phyloP scores from a whole-genome alignment of 2,888 invertebrate genomes.

The Lysandra coridon region DNA sequence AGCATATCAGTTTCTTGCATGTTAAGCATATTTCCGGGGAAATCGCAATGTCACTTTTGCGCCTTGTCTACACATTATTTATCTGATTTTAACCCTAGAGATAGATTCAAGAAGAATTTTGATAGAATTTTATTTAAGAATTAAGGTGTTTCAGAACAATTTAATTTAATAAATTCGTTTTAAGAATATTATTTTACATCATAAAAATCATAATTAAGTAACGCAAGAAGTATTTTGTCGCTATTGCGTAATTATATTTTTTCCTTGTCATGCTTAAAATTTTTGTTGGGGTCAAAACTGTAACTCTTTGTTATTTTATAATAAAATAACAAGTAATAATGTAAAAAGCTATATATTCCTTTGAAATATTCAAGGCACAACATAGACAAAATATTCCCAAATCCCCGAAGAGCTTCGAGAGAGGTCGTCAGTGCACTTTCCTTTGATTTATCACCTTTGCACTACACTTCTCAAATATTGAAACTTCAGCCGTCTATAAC shows the following conservation, averaged over 20 bases:
- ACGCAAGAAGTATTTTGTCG: too few species aligned
- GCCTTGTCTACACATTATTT: too few species aligned
- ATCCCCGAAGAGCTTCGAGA: constrained; percentile 22
- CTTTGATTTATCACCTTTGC: constrained; percentile 51
- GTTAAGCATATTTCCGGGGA: background rate
- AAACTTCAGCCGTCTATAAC: constrained; percentile 1
- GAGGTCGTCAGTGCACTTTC: constrained; percentile 34
- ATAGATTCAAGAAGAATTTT: too few species aligned
- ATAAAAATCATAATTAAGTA: too few species aligned
- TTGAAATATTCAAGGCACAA: constrained; percentile 15
- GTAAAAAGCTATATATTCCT: background rate
- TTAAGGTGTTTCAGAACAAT: too few species aligned
- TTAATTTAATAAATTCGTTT: too few species aligned
- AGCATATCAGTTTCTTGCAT: background rate
- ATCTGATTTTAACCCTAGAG: too few species aligned
- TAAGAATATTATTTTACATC: too few species aligned
- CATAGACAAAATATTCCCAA: constrained; percentile 11
- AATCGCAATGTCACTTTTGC: background rate
- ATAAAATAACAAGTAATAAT: background rate
- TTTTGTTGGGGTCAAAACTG: background rate
- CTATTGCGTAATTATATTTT: too few species aligned
- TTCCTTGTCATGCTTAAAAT: too few species aligned
- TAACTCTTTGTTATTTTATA: background rate
- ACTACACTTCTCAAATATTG: constrained; percentile 23
- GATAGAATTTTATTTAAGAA: too few species aligned